Evolutionary conservation across 2,113 vertebrate genomes (phyloP), one percentile per base, ranked within the genome.

Genomic region (Coryphaenoides rupestris): DNA sequence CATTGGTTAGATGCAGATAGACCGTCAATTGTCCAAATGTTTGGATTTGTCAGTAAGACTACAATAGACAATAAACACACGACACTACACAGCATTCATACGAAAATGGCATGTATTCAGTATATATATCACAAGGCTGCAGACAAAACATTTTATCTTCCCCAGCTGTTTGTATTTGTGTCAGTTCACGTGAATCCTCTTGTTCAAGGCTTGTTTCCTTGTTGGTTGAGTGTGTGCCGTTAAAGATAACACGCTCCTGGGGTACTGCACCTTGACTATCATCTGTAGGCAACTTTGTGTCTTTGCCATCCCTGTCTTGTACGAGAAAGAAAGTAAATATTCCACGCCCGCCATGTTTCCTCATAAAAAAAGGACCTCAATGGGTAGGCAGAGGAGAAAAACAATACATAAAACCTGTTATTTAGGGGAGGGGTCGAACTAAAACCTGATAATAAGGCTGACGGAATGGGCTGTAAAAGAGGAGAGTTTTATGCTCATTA

Each of bases 1-100:
- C n/a, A n/a, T n/a, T n/a, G n/a, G n/a, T n/a, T n/a, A n/a, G n/a
- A n/a, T n/a, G n/a, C n/a, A n/a, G n/a, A n/a, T 49, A 68, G 68
- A 66, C 66, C 3, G 66, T 58, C 71, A 64, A 76, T 84, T 80
- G 81, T 83, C 78, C 58, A 75, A 73, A 80, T 78, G 80, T 83
- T 17, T 63, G 59, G n/a, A n/a, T 19, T 19, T 54, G n/a, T 40
- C 33, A 10, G 28, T 2, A 33, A 33, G 28, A 40, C 33, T 40
- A 40, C 33, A 40, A 10, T 40, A 12, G 33, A 40, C 5, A 26
- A 7, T 12, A 40, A 1, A 40, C 33, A 40, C 33, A 10, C 9
- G 7, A 10, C 33, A 40, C 33, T 40, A 40, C 2, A 12, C 33
- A 40, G 13, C 9, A 7, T 12, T 6, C 13, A 40, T 40, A 33